These are phyloP conservation scores for Ianthella basta DNA, from an alignment of 37 sponge, comb jelly and placozoan genomes.

Conservation along the genomic window DNA sequence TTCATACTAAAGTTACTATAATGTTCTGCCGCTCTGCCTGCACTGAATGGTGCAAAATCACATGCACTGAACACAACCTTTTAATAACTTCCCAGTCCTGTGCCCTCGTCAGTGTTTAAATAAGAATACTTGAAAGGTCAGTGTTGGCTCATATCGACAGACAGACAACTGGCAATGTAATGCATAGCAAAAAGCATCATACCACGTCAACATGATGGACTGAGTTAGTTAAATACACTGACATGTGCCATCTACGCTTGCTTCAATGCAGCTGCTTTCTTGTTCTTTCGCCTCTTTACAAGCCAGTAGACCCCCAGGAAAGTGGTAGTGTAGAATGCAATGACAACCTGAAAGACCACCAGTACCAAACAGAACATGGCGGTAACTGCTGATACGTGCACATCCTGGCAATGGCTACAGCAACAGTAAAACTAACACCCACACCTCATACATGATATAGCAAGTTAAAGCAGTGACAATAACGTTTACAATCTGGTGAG, in stretches of 20 bases:
- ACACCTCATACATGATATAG: neutral
- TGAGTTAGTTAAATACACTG: neutral
- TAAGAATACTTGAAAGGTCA: no score
- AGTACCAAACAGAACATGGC: no score
- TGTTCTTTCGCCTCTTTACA: neutral
- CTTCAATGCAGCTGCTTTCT: neutral
- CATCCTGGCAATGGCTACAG: no score
- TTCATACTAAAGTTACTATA: no score
- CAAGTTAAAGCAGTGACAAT: neutral
- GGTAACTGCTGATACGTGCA: no score
- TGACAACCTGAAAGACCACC: constrained; percentile 53
- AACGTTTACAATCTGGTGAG: neutral
- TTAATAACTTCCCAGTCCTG: no score
- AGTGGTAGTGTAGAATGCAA: constrained; percentile 49
- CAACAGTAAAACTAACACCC: neutral
- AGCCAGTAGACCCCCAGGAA: constrained; percentile 37
- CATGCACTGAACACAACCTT: no score
- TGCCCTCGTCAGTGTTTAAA: no score
- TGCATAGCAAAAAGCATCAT: neutral
- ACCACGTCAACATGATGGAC: neutral
- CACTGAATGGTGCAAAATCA: no score
- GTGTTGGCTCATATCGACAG: no score
- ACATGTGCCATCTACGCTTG: neutral
- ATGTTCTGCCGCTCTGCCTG: no score
- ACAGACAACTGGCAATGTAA: neutral